phyloP scores from a whole-genome alignment of 2,797 vertebrate species.

The Gobionotothen gibberifrons region DNA sequence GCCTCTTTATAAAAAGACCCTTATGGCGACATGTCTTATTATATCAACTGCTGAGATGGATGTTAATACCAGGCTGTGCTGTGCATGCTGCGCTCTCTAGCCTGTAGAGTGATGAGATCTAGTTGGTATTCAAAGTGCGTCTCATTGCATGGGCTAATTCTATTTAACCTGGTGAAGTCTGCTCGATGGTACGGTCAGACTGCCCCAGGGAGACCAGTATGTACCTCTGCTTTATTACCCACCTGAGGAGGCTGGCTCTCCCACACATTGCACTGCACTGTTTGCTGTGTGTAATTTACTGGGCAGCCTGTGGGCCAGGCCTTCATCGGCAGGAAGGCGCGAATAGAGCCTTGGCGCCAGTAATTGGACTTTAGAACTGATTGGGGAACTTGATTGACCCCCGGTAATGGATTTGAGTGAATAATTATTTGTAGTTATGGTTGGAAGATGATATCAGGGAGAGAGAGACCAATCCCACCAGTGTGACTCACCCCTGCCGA shows the following conservation, averaged over 20 bases:
- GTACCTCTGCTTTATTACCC: slow-evolving; percentile 78
- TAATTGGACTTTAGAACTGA: slow-evolving; percentile 85
- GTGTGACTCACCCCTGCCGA: slow-evolving; percentile 82
- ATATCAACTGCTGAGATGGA: slow-evolving; percentile 70
- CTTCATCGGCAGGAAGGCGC: slow-evolving; percentile 74
- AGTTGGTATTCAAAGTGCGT: slow-evolving; percentile 68
- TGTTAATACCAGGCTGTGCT: slow-evolving; percentile 62
- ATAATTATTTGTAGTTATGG: slow-evolving; percentile 88
- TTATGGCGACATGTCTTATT: slow-evolving; percentile 73
- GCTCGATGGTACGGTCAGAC: slow-evolving; percentile 66
- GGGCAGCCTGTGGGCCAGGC: slow-evolving; percentile 74
- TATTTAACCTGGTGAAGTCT: slow-evolving; percentile 74
- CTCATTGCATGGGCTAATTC: slow-evolving; percentile 75
- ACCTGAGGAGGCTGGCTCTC: slow-evolving; percentile 72
- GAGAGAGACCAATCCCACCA: slow-evolving; percentile 78
- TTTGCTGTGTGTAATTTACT: slow-evolving; percentile 78
- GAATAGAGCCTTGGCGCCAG: slow-evolving; percentile 77
- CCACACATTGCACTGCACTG: slow-evolving; percentile 59
- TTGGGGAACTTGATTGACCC: slow-evolving; percentile 84
- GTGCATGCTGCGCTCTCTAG: slow-evolving; percentile 57
- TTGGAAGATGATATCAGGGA: slow-evolving; percentile 83
- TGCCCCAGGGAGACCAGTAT: slow-evolving; percentile 64
- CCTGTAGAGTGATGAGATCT: slow-evolving; percentile 56
- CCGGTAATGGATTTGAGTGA: slow-evolving; percentile 87
- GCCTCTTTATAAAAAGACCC: slow-evolving; percentile 67